These are phyloP conservation scores for Dyspetes luteomarginatus DNA, from an alignment of 2,888 invertebrate species.

Conservation along the genomic window DNA sequence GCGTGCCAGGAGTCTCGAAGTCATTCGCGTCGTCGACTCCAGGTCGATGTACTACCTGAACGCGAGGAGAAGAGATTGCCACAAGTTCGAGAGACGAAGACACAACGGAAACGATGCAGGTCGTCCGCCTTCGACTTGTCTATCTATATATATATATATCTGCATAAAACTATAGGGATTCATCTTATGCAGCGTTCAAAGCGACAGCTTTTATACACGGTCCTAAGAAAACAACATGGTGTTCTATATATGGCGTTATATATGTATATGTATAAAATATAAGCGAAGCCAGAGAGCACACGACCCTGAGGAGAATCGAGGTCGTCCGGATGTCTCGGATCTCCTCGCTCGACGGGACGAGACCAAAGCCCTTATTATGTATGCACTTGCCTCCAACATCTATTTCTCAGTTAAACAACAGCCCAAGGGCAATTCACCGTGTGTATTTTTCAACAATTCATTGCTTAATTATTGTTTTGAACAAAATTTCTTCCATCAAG, in stretches of 20 bases:
- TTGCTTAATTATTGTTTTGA: no score
- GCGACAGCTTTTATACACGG: constrained; percentile 28
- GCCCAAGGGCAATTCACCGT: not conserved
- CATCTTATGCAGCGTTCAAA: no score
- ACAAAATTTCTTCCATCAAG: no score
- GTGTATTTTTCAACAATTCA: not conserved
- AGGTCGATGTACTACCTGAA: constrained; percentile 64
- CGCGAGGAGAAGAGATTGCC: constrained; percentile 41
- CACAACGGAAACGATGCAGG: constrained; percentile 46
- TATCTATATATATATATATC: not conserved
- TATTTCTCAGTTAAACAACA: constrained; percentile 2
- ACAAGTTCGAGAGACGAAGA: constrained; percentile 40
- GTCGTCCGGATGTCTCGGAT: constrained; percentile 62
- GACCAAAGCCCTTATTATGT: constrained; percentile 56
- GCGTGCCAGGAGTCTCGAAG: constrained; percentile 43
- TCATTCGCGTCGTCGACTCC: constrained; percentile 47
- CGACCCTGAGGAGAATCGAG: constrained; percentile 62
- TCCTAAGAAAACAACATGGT: constrained; percentile 58
- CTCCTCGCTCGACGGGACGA: constrained; percentile 54
- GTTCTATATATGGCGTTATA: not conserved
- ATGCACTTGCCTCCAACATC: constrained; percentile 54
- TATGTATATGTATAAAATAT: not conserved
- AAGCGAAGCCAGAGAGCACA: not conserved
- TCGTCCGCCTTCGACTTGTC: constrained; percentile 32
- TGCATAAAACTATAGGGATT: no score